phyloP scores from a whole-genome alignment of 2,113 vertebrate genomes.

The Kobus ellipsiprymnus region DNA sequence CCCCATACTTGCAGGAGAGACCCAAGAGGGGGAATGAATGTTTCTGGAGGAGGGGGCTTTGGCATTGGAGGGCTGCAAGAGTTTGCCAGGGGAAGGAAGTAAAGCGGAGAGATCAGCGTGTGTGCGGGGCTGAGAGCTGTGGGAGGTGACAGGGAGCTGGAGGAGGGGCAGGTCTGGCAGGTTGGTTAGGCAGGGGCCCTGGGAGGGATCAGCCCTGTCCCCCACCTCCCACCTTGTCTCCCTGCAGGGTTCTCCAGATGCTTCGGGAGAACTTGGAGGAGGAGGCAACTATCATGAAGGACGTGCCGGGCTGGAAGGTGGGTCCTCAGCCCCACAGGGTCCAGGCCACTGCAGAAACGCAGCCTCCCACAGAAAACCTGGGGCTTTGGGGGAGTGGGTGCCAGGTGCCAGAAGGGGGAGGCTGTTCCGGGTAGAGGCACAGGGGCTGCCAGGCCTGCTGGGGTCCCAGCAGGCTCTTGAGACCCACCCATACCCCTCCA shows the following conservation, averaged over 20 bases:
- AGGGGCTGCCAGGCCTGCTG: neutral
- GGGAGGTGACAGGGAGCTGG: neutral
- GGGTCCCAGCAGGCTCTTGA: neutral
- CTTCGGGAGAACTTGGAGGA: conserved; percentile 92
- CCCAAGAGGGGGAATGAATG: neutral
- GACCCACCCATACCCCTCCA: fast-evolving
- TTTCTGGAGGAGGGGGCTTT: neutral
- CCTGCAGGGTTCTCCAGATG: conserved; percentile 80
- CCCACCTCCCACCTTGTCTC: neutral
- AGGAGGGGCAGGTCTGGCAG: too few relatives aligned
- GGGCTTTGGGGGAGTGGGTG: neutral
- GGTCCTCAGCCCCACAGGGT: neutral
- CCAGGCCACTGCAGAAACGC: neutral
- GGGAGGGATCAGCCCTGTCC: neutral
- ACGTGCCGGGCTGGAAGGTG: conserved; percentile 94
- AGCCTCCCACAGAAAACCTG: neutral
- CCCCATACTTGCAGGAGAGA: neutral
- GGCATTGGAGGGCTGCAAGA: neutral
- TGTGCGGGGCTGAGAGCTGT: neutral
- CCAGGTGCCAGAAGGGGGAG: too few relatives aligned
- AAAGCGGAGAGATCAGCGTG: neutral
- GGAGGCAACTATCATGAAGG: conserved; percentile 92
- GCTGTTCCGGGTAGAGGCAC: neutral
- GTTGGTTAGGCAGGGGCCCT: neutral
- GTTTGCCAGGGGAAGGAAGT: neutral